These are phyloP conservation scores for Chaetorhynchus papuensis DNA, from an alignment of 2,113 vertebrate species.

Conservation along the genomic window DNA sequence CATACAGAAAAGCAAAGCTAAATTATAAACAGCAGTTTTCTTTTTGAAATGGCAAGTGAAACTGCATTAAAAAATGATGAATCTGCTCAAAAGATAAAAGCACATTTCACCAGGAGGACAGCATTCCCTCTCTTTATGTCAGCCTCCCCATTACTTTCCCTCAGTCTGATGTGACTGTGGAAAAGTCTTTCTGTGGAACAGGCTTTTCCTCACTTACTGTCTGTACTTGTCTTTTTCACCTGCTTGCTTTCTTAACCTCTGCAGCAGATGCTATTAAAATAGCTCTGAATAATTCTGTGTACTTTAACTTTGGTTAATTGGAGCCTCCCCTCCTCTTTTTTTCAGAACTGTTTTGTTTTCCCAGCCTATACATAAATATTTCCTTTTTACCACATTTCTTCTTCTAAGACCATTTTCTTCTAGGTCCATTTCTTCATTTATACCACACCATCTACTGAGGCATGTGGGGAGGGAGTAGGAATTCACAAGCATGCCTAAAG, in stretches of 20 bases:
- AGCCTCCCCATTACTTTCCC: neutral
- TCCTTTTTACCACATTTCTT: neutral
- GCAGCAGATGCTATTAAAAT: neutral
- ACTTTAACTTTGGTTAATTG: neutral
- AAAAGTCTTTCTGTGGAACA: neutral
- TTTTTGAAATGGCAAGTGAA: neutral
- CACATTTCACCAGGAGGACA: neutral
- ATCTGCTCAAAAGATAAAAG: neutral
- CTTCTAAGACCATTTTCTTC: neutral
- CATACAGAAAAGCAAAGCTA: neutral
- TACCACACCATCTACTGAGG: neutral
- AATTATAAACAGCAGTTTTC: neutral
- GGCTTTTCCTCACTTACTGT: neutral
- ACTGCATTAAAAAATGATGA: neutral
- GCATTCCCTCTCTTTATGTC: neutral
- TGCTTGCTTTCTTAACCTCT: neutral
- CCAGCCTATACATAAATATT: neutral
- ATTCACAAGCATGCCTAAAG: neutral
- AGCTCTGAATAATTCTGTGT: neutral
- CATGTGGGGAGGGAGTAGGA: neutral
- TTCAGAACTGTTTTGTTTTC: neutral
- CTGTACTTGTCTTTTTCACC: neutral
- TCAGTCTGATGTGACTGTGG: neutral
- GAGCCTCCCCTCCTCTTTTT: neutral
- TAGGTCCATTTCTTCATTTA: neutral